Evolutionary conservation across 2,888 invertebrate species (phyloP), one percentile per base, ranked within the genome.

Genomic region (Dynastes maya): DNA sequence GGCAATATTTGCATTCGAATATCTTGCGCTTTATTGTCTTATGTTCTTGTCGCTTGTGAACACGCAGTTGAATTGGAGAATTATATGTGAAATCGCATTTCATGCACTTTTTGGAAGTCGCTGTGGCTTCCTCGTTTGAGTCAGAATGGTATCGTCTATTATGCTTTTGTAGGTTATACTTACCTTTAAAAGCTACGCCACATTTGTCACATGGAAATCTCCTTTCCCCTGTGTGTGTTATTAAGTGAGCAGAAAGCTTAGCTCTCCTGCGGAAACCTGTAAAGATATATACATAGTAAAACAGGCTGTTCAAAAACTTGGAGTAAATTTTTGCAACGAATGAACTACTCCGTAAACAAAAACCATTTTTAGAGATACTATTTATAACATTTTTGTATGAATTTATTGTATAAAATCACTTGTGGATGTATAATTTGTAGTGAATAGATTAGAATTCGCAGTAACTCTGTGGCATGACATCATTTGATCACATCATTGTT

Each of bases 151-250:
- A 40, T 5, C 61, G 61, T 13, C 49, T 40, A 29, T 74, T 63
- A 49, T 74, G 72, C 9, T 61, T 37, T 9, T 22, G 55, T 49
- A 74, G 45, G 45, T 74, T 74, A 1, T 45, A 5, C 22, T 74
- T 16, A 2, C 72, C 45, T 40, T 74, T 74, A 27, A 61, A 74
- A 49, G 61, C 13, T 0, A 61, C 11, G 11, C 72, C 72, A 13
- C 72, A 74, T 45, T 61, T 74, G 2, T 74, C 72, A 27, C 72
- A 74, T 22, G 72, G 40, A 5, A 22, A 74, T 3, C 55, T 71
- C 22, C 72, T 45, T 49, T 74, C 72, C 6, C 58, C 72, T 1
- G 72, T 74, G 22, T 74, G 72, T 40, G 45, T 74, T 13, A 55
- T 45, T 61, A 74, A n/a, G 27, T 74, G 72, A 4, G 61, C 29